Conservation (phyloP, 2,888 invertebrate genomes). For the Molanna angustata region DNA sequence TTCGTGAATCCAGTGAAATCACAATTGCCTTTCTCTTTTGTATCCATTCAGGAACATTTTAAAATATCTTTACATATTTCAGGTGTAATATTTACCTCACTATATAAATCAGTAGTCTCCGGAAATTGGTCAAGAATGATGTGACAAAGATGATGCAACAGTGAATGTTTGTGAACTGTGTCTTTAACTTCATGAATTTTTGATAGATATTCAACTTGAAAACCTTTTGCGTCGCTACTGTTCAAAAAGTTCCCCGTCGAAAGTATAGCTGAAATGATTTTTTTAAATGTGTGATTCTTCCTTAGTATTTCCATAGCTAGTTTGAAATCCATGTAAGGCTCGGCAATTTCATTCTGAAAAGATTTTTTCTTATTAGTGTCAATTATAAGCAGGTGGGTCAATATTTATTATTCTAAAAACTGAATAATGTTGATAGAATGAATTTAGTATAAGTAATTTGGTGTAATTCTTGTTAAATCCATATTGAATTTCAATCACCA, state of each 20-base stretch:
- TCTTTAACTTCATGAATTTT: conserved; percentile 99
- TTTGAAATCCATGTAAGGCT: conserved; percentile 98
- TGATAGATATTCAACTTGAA: conserved; percentile 94
- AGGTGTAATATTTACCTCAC: conserved; percentile 84
- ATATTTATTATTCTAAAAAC: too few relatives aligned
- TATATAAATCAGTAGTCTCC: conserved; percentile 94
- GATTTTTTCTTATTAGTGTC: too few relatives aligned
- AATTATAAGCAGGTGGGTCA: too few relatives aligned
- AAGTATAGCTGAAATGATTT: conserved; percentile 88
- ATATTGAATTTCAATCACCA: too few relatives aligned
- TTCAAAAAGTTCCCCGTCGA: conserved; percentile 97
- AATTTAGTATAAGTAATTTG: too few relatives aligned
- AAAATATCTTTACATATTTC: too few relatives aligned
- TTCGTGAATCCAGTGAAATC: too few relatives aligned
- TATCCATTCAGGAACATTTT: too few relatives aligned
- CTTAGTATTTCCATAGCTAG: conserved; percentile 91
- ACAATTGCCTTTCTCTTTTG: too few relatives aligned
- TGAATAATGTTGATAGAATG: too few relatives aligned
- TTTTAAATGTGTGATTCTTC: conserved; percentile 90
- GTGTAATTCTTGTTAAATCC: too few relatives aligned
- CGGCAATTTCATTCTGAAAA: conserved; percentile 87
- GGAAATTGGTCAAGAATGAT: conserved; percentile 97
- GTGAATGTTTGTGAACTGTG: conserved; percentile 97
- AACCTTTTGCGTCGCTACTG: conserved; percentile 90
- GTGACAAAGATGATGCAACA: conserved; percentile 95